A percentile compares a stretch with the other conserved stretches of the same genome.
Conservation (phyloP, 2,113 vertebrate genomes). For the Nothobranchius furzeri region DNA sequence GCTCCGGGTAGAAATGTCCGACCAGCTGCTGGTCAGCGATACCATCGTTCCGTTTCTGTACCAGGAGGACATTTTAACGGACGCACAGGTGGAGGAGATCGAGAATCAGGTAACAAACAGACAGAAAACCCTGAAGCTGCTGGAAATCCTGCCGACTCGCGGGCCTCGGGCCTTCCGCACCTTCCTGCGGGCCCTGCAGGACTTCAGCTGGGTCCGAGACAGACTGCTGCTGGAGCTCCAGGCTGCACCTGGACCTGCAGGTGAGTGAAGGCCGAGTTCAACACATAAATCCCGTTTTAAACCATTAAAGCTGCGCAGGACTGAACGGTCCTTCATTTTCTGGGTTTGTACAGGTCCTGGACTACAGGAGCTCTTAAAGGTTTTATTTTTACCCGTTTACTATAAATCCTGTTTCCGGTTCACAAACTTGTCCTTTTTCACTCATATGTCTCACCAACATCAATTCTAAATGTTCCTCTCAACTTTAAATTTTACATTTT, state of each 20-base stretch:
- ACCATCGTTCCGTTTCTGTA: conserved; percentile 87
- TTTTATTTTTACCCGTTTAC: no score
- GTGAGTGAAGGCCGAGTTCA: conserved; percentile 41
- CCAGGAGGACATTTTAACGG: conserved; percentile 88
- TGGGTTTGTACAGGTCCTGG: no score
- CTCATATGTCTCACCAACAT: no score
- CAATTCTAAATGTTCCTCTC: no score
- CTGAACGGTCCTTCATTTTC: no score
- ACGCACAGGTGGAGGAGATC: conserved; percentile 86
- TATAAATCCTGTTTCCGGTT: no score
- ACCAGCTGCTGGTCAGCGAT: conserved; percentile 86
- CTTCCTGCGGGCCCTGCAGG: conserved; percentile 86
- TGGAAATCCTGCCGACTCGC: conserved; percentile 87
- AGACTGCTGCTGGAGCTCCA: conserved; percentile 70
- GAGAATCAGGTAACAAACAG: conserved; percentile 80
- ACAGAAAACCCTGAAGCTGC: conserved; percentile 81
- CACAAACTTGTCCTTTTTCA: no score
- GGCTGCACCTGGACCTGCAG: conserved; percentile 47
- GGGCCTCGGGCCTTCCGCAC: conserved; percentile 86
- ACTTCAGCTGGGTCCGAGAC: conserved; percentile 88
- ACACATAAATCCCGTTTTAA: no score
- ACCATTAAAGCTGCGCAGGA: no score
- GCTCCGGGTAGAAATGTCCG: conserved; percentile 82
- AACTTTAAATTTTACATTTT: no score
- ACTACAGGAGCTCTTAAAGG: no score